A percentile compares a stretch with the other conserved stretches of the same genome.
Evolutionary conservation across 2,113 vertebrate genomes (phyloP).

Genomic region (Hystrix cristata): DNA sequence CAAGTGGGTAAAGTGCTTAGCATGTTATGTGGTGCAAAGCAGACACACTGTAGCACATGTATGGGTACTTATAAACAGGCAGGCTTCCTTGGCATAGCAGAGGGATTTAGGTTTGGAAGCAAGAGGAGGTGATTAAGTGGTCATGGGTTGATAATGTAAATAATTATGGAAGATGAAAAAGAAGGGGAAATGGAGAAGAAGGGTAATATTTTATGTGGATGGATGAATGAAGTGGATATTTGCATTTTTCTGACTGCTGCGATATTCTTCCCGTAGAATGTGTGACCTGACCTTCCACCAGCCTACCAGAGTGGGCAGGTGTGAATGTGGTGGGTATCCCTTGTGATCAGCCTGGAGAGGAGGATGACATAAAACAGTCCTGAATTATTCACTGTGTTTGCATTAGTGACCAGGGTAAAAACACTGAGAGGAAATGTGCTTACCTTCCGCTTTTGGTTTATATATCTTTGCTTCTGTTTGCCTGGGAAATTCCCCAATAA

Average conservation of each 20-base stretch:
- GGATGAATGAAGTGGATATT: neutral
- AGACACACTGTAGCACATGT: neutral
- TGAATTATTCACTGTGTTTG: conserved; percentile 67
- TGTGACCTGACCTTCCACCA: neutral
- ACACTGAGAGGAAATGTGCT: conserved; percentile 74
- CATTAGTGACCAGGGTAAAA: conserved; percentile 67
- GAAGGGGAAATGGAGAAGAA: neutral
- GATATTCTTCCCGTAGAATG: neutral
- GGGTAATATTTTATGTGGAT: neutral
- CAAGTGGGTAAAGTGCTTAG: neutral
- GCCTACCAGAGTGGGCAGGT: neutral
- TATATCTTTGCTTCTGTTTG: conserved; percentile 70
- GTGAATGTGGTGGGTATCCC: neutral
- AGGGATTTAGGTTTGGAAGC: neutral
- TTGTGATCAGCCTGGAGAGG: neutral
- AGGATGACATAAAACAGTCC: conserved; percentile 30
- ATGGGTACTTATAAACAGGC: neutral
- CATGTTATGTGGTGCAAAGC: neutral
- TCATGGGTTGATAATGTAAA: neutral
- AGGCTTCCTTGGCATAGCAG: neutral
- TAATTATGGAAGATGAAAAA: neutral
- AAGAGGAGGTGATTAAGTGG: neutral
- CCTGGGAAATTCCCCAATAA: conserved; percentile 79
- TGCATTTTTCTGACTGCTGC: neutral
- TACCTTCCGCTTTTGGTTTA: conserved; percentile 77